phyloP scores from a whole-genome alignment of 2,888 invertebrate species.

The Abscondita cerata region DNA sequence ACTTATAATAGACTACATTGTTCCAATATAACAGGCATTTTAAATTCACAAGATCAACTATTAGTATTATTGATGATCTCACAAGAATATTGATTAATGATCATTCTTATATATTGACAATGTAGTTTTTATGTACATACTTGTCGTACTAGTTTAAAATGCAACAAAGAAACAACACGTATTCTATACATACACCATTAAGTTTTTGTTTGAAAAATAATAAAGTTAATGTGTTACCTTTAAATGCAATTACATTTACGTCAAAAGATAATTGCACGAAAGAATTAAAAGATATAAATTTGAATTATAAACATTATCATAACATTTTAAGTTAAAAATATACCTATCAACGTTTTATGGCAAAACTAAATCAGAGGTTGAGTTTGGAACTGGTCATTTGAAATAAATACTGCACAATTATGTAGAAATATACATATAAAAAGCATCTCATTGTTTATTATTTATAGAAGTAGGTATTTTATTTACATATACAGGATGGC shows the following conservation, averaged over 20 bases:
- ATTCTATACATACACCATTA: conserved; percentile 3
- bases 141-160: conserved; percentile 7
- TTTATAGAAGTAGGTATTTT: no score
- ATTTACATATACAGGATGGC: no score
- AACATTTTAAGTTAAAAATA: no score
- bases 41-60: conserved; percentile 56
- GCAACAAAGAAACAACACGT: conserved; percentile 7
- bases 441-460: no score
- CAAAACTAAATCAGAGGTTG: no score
- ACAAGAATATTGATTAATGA: conserved; percentile 57
- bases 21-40: conserved; percentile 57
- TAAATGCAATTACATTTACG: background rate
- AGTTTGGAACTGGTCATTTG: no score
- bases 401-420: no score
- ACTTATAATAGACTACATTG: conserved; percentile 56
- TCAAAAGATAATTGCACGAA: background rate
- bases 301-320: no score
- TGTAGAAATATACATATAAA: no score
- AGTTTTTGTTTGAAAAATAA: background rate
- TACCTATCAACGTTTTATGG: no score
- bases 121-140: conserved; percentile 14
- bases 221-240: background rate
- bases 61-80: conserved; percentile 59
- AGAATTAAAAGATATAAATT: no score
- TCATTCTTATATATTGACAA: conserved; percentile 32